Base-by-base conservation (phyloP, 2,888 invertebrate species). In the Listrodromus nycthemerus region DNA sequence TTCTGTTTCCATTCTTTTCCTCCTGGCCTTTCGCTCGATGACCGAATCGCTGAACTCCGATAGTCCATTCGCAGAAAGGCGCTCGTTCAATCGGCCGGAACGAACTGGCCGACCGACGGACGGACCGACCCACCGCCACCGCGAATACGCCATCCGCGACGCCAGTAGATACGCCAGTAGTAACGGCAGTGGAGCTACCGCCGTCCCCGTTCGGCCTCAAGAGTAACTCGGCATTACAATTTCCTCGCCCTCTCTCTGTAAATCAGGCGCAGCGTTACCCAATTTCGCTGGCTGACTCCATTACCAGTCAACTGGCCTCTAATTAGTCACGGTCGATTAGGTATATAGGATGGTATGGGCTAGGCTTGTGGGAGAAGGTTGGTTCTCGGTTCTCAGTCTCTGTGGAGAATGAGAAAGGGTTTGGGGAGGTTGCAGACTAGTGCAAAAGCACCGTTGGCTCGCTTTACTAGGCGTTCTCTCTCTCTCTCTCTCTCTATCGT, bases 291-390 rank as follows among this genome's bases (percentile, higher is more conserved):
- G 87, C 88, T 89, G 90, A 91, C 90, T 91, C 90, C 89, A 91
- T 92, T 92, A 91, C 89, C 89, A 90, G 89, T 85, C 88, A 89
- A 91, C 91, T 90, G 89, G 87, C 89, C 91, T 91, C 91, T 92
- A 92, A 92, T 92, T 92, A 92, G 91, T 90, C 90, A 90, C 88
- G 90, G 91, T 90, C 91, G 90, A 91, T 92, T 92, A 91, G 90
- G 85, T 88, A 80, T 75, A 86, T 84, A 71, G 86, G 86, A 79
- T 80, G 84, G 83, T 86, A 83, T 82, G 78, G 70, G 85, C 82
- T 77, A 75, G 73, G 84, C 76, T 80, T 78, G 67, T 78, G 21
- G 41, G 76, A 83, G 86, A 80, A 61, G 85, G 80, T 86, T 84
- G 82, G 83, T 78, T 70, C 78, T 66, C 74, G 74, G 63, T 48